Evolutionary conservation across 1,140 invertebrate genomes (phyloP), one percentile per base, ranked within the genome.

Genomic region (Rhagoletis zephyria): DNA sequence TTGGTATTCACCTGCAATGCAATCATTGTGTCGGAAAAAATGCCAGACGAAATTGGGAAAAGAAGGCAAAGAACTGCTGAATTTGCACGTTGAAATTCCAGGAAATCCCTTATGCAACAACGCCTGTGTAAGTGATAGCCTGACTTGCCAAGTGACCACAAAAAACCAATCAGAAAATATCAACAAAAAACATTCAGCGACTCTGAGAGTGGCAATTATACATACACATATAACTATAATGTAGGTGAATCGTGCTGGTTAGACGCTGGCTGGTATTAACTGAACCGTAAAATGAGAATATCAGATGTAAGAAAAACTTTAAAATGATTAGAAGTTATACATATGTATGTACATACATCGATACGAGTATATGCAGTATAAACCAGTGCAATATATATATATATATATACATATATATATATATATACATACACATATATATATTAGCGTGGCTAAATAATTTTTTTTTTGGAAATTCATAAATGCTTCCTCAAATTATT

Each of bases 101-200:
- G 87, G 87, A 87, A 87, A 87, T 87, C 87, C 87, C 87, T 87
- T 85, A 51, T 61, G 87, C 87, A 81, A 77, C 65, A 51, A 56
- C 87, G 48, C 67, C 74, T 48, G 56, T 56, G 74, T 56, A 81
- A 81, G 48, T 42, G 74, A 81, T 81, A 81, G 74, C 74, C 74
- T 81, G 74, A n/a, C 48, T 81, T 51, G 45, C 48, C 16, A 0
- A 6, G 74, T 30, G 74, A 81, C 16, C 74, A 51, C 51, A 19
- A 67, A 64, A 64, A 64, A 3, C 63, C 4, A 64, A 64, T 16
- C 45, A 77, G 48, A 77, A 48, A 56, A 42, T 9, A 19, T 56
- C 19, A 81, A 81, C 30, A 48, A 56, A 51, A 77, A 56, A 56
- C 67, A 56, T 7, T 30, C 30, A 48, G 12, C 40, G 67, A 45